A percentile compares a stretch with the other conserved stretches of the same genome.
Evolutionary conservation across 2,113 vertebrate species (phyloP).

Genomic region (Columbina picui): DNA sequence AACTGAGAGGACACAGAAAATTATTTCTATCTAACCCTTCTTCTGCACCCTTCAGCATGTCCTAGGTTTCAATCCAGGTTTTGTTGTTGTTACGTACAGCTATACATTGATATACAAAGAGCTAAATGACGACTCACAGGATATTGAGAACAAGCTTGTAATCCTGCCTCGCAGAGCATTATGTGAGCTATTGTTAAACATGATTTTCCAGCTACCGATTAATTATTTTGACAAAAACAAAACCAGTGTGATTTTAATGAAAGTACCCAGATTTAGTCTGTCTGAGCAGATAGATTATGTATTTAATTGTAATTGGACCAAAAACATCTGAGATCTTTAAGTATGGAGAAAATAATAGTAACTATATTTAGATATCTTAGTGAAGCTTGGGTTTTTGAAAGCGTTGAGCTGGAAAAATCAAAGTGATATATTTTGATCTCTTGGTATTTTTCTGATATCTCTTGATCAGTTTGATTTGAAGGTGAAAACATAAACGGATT

Average conservation of each 20-base stretch:
- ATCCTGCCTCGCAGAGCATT: neutral
- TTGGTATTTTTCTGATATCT: neutral
- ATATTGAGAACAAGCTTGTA: neutral
- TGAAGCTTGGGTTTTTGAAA: neutral
- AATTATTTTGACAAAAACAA: conserved; percentile 30
- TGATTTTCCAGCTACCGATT: neutral
- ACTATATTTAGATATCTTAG: neutral
- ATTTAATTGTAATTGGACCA: neutral
- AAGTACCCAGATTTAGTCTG: neutral
- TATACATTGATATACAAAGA: neutral
- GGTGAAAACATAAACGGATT: neutral
- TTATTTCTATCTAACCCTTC: conserved; percentile 13
- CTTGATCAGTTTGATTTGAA: neutral
- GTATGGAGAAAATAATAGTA: neutral
- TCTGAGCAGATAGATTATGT: neutral
- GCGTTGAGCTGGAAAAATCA: neutral
- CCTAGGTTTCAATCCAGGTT: conserved; percentile 13
- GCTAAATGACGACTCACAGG: conserved; percentile 4
- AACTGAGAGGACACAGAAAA: conserved; percentile 1
- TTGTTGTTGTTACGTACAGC: conserved; percentile 30
- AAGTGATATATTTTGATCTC: neutral
- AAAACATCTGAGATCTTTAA: neutral
- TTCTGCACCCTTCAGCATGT: neutral
- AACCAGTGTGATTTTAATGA: neutral
- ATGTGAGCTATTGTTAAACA: conserved; percentile 19